Evolutionary conservation across 2,888 invertebrate genomes (phyloP).

Genomic region (Apoderus coryli): DNA sequence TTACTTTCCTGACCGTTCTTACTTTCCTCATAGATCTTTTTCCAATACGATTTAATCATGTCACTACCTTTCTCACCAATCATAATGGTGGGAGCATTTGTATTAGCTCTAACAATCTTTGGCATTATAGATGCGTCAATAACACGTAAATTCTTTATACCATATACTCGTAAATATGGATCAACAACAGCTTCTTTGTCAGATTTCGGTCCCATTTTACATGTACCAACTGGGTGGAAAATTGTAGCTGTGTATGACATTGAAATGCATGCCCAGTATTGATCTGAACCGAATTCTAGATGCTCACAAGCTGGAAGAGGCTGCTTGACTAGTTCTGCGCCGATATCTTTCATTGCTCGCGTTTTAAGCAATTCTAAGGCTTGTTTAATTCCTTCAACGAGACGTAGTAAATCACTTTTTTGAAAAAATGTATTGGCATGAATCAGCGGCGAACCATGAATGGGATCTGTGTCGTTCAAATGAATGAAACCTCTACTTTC

Average conservation of each 20-base stretch:
- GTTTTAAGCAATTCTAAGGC: slow-evolving; percentile 43
- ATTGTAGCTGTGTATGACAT: slow-evolving; percentile 49
- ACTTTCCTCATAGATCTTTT: no score
- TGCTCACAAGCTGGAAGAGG: slow-evolving; percentile 41
- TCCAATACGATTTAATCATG: no score
- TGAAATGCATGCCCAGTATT: slow-evolving; percentile 48
- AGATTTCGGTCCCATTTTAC: no score
- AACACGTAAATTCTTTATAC: no score
- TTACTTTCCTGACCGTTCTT: no score
- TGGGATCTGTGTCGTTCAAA: slow-evolving; percentile 52
- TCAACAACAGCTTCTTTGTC: no score
- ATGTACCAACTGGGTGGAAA: no score
- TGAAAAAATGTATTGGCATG: slow-evolving; percentile 50
- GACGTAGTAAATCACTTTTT: slow-evolving; percentile 41
- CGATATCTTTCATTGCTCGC: slow-evolving; percentile 38
- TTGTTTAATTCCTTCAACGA: slow-evolving; percentile 44
- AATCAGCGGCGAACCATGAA: slow-evolving; percentile 53
- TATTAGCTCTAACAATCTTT: no score
- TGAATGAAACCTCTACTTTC: slow-evolving; percentile 45
- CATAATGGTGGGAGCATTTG: no score
- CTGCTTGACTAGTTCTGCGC: slow-evolving; percentile 37
- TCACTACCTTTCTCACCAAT: no score
- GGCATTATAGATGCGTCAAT: no score
- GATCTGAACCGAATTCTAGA: slow-evolving; percentile 41
- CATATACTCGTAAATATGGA: no score